Percentiles rank a stretch among this genome's conserved stretches.
Evolutionary conservation across 2,113 vertebrate genomes (phyloP).

Genomic region (Xiphophorus couchianus): DNA sequence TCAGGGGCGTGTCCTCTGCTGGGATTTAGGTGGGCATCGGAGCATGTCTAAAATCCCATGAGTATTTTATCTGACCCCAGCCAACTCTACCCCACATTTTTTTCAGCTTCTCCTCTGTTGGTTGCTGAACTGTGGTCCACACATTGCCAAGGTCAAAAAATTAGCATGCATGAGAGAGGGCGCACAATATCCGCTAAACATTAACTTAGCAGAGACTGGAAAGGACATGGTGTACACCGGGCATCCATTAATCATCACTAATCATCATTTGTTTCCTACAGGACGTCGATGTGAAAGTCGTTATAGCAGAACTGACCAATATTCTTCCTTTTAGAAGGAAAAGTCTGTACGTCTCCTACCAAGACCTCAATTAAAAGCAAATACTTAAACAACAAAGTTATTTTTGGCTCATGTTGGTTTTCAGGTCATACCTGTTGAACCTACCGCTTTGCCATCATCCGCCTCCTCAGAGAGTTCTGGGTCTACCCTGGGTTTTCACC

Average conservation of each 20-base stretch:
- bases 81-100: slow-evolving; percentile 24
- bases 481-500: too few species aligned
- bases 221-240: slow-evolving; percentile 36
- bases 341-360: neutral
- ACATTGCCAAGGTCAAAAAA: slow-evolving; percentile 68
- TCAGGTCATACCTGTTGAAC: too few species aligned
- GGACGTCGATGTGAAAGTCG: neutral
- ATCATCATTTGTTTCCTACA: neutral
- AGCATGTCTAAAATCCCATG: slow-evolving; percentile 68
- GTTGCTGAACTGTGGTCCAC: slow-evolving; percentile 48
- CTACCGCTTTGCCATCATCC: too few species aligned
- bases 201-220: slow-evolving; percentile 44
- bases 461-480: too few species aligned
- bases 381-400: too few species aligned
- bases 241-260: neutral
- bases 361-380: neutral
- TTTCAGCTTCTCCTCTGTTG: neutral
- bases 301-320: neutral
- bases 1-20: slow-evolving; percentile 63
- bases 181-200: slow-evolving; percentile 54
- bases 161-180: slow-evolving; percentile 73
- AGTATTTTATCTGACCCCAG: slow-evolving; percentile 51
- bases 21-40: slow-evolving; percentile 59
- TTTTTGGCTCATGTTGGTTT: too few species aligned
- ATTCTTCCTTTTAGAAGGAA: neutral